phyloP scores from a whole-genome alignment of 2,797 vertebrate genomes.

The Neomorphus geoffroyi region DNA sequence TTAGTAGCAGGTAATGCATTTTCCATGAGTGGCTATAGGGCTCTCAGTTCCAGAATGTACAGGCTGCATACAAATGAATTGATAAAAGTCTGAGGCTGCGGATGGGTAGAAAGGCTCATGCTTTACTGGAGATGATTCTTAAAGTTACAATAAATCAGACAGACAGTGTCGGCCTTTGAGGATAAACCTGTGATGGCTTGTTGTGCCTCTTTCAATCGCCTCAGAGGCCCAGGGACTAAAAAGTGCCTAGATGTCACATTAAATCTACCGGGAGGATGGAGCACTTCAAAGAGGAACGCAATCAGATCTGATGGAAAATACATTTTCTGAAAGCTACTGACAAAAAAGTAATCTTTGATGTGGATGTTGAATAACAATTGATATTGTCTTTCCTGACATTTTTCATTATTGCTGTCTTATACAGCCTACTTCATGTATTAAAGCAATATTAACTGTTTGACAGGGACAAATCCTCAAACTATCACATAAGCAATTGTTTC shows the following conservation, averaged over 20 bases:
- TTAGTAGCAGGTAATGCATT: constrained; percentile 89
- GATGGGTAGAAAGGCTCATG: constrained; percentile 82
- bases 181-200: constrained; percentile 87
- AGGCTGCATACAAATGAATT: constrained; percentile 87
- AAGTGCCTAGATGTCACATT: constrained; percentile 88
- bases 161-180: constrained; percentile 88
- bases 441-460: constrained; percentile 97
- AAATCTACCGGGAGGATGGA: constrained; percentile 85
- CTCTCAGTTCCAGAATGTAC: constrained; percentile 78
- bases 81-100: constrained; percentile 82
- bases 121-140: constrained; percentile 87
- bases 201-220: constrained; percentile 87
- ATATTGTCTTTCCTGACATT: constrained; percentile 99
- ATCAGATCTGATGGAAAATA: constrained; percentile 91
- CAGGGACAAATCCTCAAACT: constrained; percentile 90
- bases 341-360: constrained; percentile 97
- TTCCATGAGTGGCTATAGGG: constrained; percentile 88
- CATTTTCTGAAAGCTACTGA: constrained; percentile 89
- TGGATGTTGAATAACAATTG: constrained; percentile 99
- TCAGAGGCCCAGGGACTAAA: constrained; percentile 86
- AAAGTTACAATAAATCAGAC: constrained; percentile 90
- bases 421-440: constrained; percentile 93
- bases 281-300: constrained; percentile 86
- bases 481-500: constrained; percentile 87
- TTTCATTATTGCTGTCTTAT: constrained; percentile 97